Conservation (phyloP, 2,888 invertebrate species). For the Helobdella robusta region DNA sequence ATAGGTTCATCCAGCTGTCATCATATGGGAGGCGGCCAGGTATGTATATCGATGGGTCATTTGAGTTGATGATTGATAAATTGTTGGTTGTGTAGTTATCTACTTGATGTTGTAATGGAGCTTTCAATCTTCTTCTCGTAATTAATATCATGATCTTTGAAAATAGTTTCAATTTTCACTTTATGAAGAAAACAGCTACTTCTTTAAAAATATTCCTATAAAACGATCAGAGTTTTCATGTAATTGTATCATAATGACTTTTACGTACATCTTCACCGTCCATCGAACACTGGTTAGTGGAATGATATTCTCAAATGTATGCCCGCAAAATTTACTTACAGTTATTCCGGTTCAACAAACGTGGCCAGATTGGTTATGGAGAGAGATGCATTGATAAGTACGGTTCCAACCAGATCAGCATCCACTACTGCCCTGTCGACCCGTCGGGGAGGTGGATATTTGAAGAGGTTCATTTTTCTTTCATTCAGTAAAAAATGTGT, state of each 20-base stretch:
- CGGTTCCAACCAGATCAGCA: constrained; percentile 52
- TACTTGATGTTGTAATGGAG: too few species aligned
- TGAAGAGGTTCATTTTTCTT: constrained; percentile 58
- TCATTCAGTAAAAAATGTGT: constrained; percentile 9
- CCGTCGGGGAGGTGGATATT: constrained; percentile 92
- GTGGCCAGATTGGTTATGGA: constrained; percentile 87
- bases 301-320: too few species aligned
- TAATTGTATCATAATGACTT: too few species aligned
- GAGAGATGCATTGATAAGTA: constrained; percentile 83
- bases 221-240: too few species aligned
- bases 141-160: too few species aligned
- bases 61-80: background rate
- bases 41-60: constrained; percentile 37
- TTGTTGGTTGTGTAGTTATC: background rate
- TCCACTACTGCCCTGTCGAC: constrained; percentile 80
- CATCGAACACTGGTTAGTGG: too few species aligned
- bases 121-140: too few species aligned
- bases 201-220: too few species aligned
- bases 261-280: too few species aligned
- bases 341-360: constrained; percentile 78
- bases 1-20: constrained; percentile 87
- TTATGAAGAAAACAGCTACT: too few species aligned
- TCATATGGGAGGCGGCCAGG: constrained; percentile 83
- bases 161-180: too few species aligned
- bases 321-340: too few species aligned